Conservation (phyloP, 2,797 vertebrate species). For the Acanthurus leucopareius region DNA sequence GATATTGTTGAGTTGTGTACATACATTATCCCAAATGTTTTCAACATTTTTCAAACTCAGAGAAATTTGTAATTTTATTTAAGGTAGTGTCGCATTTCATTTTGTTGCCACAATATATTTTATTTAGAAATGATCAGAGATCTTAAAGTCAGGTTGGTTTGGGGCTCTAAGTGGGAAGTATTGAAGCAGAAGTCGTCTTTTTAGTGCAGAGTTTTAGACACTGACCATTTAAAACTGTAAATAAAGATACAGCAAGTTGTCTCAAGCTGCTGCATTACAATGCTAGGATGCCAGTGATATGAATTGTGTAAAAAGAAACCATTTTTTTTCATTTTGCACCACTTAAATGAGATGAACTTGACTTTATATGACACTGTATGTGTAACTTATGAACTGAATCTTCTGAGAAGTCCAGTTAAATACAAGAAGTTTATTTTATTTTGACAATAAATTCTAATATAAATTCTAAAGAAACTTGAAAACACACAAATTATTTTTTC, state of each 20-base stretch:
- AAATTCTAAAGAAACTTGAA: conserved; percentile 7
- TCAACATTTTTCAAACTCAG: no score
- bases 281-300: background rate
- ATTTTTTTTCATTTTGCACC: background rate
- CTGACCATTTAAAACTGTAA: background rate
- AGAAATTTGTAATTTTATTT: no score
- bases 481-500: conserved; percentile 35
- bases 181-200: no score
- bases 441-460: conserved; percentile 13
- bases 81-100: no score
- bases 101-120: no score
- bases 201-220: background rate
- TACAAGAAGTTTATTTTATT: conserved; percentile 36
- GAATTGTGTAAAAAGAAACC: background rate
- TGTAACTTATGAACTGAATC: conserved; percentile 1
- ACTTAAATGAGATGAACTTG: background rate
- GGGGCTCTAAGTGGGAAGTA: no score
- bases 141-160: no score
- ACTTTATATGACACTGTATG: background rate
- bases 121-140: no score
- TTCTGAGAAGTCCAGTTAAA: conserved; percentile 7
- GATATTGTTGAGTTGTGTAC: no score
- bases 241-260: background rate
- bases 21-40: no score
- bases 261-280: background rate